Evolutionary conservation across 2,888 invertebrate species (phyloP), one percentile per base, ranked within the genome.

Genomic region (Coronaproctus castanopsis): DNA sequence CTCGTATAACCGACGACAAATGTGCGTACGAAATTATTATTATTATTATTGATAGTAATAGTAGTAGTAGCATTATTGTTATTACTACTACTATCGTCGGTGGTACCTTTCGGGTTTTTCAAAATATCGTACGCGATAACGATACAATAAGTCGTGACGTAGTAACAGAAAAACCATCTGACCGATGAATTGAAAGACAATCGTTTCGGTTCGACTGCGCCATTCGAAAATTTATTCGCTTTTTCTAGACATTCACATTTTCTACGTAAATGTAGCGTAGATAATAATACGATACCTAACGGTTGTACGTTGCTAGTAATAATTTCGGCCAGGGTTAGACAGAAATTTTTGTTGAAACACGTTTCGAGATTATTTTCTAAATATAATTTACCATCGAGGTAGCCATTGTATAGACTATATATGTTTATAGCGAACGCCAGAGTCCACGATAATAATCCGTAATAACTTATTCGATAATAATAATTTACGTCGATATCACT

Each of bases 321-420:
- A 24, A 55, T 51, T 50, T 59, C 59, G 14, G 54, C 21, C 10
- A 59, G 3, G 1, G 54, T 22, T n/a, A 59, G 51, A 55, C 59
- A 59, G 24, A 59, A 59, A 50, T 59, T 59, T 24, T 54, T 51
- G 19, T 55, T 48, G 23, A 59, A 59, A 55, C 59, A 59, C 1
- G 59, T 59, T 8, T 50, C 48, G 18, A 36, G 21, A 49, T 56
- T 56, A n/a, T 20, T 24, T 20, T 59, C 20, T 21, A 55, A 21
- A 23, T 55, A 59, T 19, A 21, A 24, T 2, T 51, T 24, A n/a
- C 50, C 20, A 19, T 52, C 24, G 1, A 21, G 24, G 19, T 51
- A 57, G 21, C 22, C 22, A 19, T 52, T 19, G 1, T n/a, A 51
- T 50, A 57, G 3, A 19, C 24, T 57, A 21, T 52, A 59, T 14